Evolutionary conservation across 2,113 vertebrate genomes (phyloP), one percentile per base, ranked within the genome.

Genomic region (Poeciliopsis prolifica): DNA sequence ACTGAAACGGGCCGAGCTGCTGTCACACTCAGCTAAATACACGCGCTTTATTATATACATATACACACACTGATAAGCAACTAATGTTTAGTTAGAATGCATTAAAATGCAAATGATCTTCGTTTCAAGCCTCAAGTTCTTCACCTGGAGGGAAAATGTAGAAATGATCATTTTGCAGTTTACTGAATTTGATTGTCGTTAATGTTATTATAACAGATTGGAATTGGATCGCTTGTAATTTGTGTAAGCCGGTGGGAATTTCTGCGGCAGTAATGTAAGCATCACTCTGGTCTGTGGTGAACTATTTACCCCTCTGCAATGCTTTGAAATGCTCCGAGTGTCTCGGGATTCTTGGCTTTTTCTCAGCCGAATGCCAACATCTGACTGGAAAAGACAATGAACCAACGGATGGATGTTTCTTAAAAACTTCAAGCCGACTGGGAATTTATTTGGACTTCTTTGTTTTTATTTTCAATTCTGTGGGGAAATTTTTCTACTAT

Each of bases 1-100:
- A 64, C 40, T 28, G 29, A 64, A 60, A 80, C 58, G 10, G 40
- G 31, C 67, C 44, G 33, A 40, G 29, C 30, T 72, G 22, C 61
- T 68, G 64, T 77, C 67, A 58, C 22, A 58, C 7, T n/a, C 51
- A 58, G 51, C 51, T 58, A 58, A 58, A 58, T 24, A 58, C n/a
- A 58, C 51, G 5, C 51, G n/a, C n/a, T n/a, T 58, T 58, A n/a
- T 24, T 19, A 54, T n/a, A 51, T 11, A 2, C 9, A 37, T 37
- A 51, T 58, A 58, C 17, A 48, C 51, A 24, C 22, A 11, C 51
- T 58, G 51, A 58, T 51, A 58, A 58, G 17, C 51, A 24, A 58
- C 19, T 24, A 9, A 58, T 58, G 19, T 58, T 58, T 58, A 58
- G n/a, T 58, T 58, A 51, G 19, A 51, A 51, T 51, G 48, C 24